phyloP scores from a whole-genome alignment of 2,888 invertebrate species.

The Homarus gammarus region DNA sequence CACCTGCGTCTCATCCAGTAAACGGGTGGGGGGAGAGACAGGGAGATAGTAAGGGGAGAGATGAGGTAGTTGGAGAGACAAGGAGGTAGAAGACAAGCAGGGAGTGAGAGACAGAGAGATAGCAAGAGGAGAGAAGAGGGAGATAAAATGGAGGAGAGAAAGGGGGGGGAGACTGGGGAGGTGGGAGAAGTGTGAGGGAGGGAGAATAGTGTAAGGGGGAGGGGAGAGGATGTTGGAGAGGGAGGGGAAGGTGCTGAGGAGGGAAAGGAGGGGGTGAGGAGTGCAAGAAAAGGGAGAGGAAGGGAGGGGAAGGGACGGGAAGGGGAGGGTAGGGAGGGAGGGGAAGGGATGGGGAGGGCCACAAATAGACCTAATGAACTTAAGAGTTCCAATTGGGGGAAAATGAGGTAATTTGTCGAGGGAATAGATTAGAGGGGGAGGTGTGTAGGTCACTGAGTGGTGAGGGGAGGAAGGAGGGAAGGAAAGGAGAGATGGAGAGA shows the following conservation, averaged over 20 bases:
- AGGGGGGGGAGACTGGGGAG: neutral
- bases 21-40: too few relatives aligned
- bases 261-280: neutral
- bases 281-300: neutral
- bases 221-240: too few relatives aligned
- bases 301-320: neutral
- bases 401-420: constrained; percentile 6
- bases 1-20: too few relatives aligned
- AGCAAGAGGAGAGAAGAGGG: neutral
- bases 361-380: neutral
- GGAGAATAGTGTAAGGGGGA: neutral
- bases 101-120: too few relatives aligned
- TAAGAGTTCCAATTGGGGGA: neutral
- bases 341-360: neutral
- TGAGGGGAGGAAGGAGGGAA: neutral
- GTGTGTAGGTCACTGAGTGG: neutral
- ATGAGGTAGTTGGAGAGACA: too few relatives aligned
- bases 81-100: too few relatives aligned
- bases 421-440: neutral
- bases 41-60: too few relatives aligned
- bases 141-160: too few relatives aligned
- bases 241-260: neutral
- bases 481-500: neutral
- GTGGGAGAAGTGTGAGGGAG: neutral
- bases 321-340: neutral